Base-by-base conservation (phyloP, 30 jellyfish, hydroid and myxozoan genomes). In the Pelagia noctiluca region DNA sequence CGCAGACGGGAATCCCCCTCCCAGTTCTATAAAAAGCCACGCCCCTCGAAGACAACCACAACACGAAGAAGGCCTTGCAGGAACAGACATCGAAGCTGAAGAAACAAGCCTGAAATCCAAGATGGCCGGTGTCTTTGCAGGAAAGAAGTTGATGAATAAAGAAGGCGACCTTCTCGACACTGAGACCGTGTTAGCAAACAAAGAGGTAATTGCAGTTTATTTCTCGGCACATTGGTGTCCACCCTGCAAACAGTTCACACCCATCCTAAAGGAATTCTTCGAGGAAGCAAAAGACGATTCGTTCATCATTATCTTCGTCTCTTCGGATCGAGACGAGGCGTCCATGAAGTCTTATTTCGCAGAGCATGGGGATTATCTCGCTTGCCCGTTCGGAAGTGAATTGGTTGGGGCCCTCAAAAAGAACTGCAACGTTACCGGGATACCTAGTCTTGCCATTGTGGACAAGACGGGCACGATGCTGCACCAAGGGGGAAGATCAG, bases 151-250 rank as follows among this genome's bases (percentile, higher is more conserved):
- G 32, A 37, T 80, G 67, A 80, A 57, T 52, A 68, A 80, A 28
- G 2, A 57, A 1, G 90, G 90, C 1, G 75, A 42, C 16, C 77
- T 24, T 1, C 63, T 80, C 49, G 90, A 48, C 12, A 75, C 90
- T 2, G 90, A 80, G 52, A 37, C 49, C 13, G 90, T 76, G n/a
- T 47, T 80, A 0, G 83, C 76, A 47, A 75, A 80, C 77, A 66
- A 80, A 36, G 48, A 50, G 12, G 90, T 80, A 0, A 49, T 77
- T 11, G 79, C 54, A 13, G 35, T 69, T 32, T 80, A 80, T 62
- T 80, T 80, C 70, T 64, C 83, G 11, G 90, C 90, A 16, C 90
- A 80, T n/a, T 80, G 90, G 90, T 80, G 90, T 64, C 90, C 90
- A 22, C 90, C 90, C 25, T 80, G 90, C 73, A 29, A 83, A n/a